Evolutionary conservation across 2,888 invertebrate genomes (phyloP).

Genomic region (Drosophila cognata): DNA sequence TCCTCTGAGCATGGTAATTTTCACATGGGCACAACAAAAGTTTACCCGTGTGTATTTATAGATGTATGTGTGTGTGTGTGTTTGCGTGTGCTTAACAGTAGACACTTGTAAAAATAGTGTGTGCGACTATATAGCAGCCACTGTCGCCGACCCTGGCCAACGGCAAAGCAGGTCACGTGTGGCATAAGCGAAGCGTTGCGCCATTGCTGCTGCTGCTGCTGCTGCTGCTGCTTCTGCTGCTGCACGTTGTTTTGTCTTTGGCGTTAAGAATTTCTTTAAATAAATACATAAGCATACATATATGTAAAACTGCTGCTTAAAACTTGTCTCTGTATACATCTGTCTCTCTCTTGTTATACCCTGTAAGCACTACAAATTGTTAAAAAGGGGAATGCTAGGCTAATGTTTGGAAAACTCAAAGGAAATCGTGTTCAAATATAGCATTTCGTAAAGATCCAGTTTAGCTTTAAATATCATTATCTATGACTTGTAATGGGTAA

Average conservation of each 20-base stretch:
- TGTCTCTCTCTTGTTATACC: not conserved
- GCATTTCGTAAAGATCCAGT: not conserved
- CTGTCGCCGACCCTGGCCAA: conserved; percentile 76
- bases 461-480: not conserved
- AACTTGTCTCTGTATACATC: not conserved
- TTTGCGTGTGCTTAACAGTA: conserved; percentile 68
- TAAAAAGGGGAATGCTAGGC: not conserved
- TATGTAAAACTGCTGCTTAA: conserved; percentile 33
- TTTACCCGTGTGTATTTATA: conserved; percentile 6
- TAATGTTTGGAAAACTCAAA: not conserved
- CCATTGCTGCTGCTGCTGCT: conserved; percentile 34
- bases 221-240: not conserved
- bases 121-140: conserved; percentile 71
- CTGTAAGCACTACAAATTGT: not conserved
- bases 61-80: conserved; percentile 20
- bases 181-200: conserved; percentile 73
- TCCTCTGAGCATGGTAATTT: conserved; percentile 79
- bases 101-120: conserved; percentile 79
- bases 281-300: conserved; percentile 56
- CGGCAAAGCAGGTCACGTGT: conserved; percentile 80
- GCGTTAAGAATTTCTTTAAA: conserved; percentile 66
- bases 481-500: not conserved
- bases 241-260: conserved; percentile 37
- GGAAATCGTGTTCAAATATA: not conserved
- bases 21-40: conserved; percentile 58